A percentile compares a stretch with the other conserved stretches of the same genome.
These are phyloP conservation scores for Tetrax tetrax DNA, from an alignment of 2,113 vertebrate genomes.

Conservation along the genomic window DNA sequence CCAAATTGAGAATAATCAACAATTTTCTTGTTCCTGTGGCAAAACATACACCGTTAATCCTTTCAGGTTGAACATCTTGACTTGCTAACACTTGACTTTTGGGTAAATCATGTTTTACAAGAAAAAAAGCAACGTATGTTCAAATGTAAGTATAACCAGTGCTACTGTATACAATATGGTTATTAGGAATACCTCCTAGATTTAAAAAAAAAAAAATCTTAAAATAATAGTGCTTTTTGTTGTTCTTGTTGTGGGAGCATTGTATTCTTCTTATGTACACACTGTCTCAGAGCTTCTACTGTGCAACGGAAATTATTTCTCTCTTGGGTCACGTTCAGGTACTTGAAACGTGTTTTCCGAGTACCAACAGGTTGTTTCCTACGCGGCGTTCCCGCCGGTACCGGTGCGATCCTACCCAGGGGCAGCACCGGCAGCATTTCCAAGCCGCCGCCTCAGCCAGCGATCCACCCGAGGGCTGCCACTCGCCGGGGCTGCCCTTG, in stretches of 20 bases:
- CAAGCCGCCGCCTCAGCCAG: no score
- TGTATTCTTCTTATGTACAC: accelerated
- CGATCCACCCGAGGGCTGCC: not conserved
- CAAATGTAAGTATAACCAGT: accelerated
- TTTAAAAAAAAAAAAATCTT: not conserved
- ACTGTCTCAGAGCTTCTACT: not conserved
- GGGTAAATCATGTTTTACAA: not conserved
- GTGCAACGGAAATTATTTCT: not conserved
- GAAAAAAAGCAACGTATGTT: accelerated
- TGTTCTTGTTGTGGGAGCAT: accelerated
- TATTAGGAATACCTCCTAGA: not conserved
- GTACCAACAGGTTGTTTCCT: not conserved
- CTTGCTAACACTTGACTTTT: not conserved
- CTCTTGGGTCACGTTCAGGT: no score
- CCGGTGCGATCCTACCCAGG: accelerated
- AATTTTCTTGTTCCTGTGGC: constrained; percentile 70
- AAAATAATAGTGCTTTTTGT: not conserved
- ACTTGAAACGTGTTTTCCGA: accelerated
- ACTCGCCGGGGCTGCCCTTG: not conserved
- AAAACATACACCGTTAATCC: not conserved
- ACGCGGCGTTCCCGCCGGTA: accelerated
- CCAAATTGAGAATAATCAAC: constrained; percentile 76
- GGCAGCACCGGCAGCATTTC: accelerated
- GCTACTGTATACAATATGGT: accelerated
- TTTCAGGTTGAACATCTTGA: not conserved